Conservation (phyloP, 2,113 vertebrate genomes). For the Tenebrosternarchus preto region DNA sequence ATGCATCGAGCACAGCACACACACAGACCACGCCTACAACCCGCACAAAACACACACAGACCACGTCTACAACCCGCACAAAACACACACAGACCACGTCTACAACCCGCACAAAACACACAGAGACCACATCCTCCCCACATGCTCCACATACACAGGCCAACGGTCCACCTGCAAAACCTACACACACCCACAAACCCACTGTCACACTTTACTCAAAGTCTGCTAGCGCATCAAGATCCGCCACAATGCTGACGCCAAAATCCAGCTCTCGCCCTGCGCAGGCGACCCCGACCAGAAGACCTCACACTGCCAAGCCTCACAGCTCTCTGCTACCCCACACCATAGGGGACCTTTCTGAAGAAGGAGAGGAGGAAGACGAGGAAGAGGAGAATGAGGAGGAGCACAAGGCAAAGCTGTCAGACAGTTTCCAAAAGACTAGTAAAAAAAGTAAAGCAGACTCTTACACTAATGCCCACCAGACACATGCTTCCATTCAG, state of each 20-base stretch:
- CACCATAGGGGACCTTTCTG: background rate
- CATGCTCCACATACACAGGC: background rate
- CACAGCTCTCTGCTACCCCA: background rate
- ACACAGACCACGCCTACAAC: background rate
- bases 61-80: too few relatives aligned
- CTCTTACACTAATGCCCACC: background rate
- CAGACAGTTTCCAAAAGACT: constrained; percentile 60
- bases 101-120: too few relatives aligned
- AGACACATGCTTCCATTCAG: background rate
- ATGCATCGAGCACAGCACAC: background rate
- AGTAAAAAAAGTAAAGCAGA: constrained; percentile 48
- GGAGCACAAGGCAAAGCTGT: constrained; percentile 25
- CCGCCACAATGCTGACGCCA: background rate
- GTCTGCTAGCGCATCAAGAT: background rate
- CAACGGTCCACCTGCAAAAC: background rate
- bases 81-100: too few relatives aligned
- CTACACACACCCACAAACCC: background rate
- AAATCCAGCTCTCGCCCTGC: background rate
- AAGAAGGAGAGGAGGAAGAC: constrained; percentile 41
- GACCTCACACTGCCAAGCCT: background rate
- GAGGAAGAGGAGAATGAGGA: background rate
- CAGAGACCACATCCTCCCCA: background rate
- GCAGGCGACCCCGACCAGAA: background rate
- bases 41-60: too few relatives aligned
- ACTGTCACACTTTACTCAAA: background rate